Conservation (phyloP, 2,888 invertebrate genomes). For the Mechanitis messenoides region DNA sequence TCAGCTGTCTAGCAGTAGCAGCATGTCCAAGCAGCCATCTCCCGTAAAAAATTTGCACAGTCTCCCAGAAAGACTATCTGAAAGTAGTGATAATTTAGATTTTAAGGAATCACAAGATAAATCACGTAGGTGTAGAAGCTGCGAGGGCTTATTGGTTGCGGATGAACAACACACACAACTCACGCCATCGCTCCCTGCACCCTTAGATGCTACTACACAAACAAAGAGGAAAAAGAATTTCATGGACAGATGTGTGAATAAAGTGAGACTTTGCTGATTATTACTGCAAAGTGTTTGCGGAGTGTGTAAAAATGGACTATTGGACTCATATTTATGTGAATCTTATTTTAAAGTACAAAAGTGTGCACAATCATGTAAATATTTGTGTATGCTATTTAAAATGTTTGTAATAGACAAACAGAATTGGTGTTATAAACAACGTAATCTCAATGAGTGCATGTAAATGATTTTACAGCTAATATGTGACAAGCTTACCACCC, state of each 20-base stretch:
- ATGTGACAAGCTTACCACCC: conserved; percentile 56
- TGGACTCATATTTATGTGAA: conserved; percentile 66
- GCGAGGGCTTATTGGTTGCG: conserved; percentile 78
- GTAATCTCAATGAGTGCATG: conserved; percentile 73
- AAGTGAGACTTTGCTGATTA: conserved; percentile 85
- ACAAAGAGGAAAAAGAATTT: conserved; percentile 86
- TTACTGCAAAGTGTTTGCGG: conserved; percentile 49
- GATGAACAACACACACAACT: conserved; percentile 73
- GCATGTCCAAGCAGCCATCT: conserved; percentile 61
- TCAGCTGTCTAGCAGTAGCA: conserved; percentile 62
- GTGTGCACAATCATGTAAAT: conserved; percentile 71
- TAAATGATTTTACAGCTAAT: conserved; percentile 44
- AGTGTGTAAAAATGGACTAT: conserved; percentile 66
- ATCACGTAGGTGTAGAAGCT: conserved; percentile 76
- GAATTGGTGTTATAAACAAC: conserved; percentile 56
- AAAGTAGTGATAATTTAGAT: conserved; percentile 61
- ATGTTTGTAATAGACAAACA: conserved; percentile 47
- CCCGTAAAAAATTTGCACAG: conserved; percentile 65
- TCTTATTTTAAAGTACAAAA: conserved; percentile 72
- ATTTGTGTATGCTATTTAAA: conserved; percentile 63
- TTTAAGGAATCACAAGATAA: conserved; percentile 50
- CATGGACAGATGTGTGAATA: conserved; percentile 90
- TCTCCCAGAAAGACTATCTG: conserved; percentile 63
- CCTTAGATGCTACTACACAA: conserved; percentile 75
- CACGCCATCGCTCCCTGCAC: conserved; percentile 72